Conservation (phyloP, 1,140 invertebrate species). For the Triops cancriformis region DNA sequence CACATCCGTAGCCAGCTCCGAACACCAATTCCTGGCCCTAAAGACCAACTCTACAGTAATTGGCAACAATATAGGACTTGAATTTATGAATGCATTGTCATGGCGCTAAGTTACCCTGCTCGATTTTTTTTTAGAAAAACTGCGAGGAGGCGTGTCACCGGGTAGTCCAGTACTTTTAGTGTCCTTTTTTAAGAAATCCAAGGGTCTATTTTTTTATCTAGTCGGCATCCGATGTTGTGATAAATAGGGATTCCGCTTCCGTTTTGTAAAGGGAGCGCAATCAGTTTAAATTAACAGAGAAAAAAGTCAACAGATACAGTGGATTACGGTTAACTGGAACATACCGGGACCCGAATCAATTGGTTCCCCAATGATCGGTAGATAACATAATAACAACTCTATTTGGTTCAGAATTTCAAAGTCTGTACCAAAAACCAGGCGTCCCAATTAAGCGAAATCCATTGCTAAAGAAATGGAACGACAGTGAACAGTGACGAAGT, state of each 20-base stretch:
- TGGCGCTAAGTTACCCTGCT: constrained; percentile 4
- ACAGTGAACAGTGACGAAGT: constrained; percentile 10
- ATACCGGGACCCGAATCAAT: too few species aligned
- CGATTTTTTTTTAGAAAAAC: not conserved
- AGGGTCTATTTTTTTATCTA: not conserved
- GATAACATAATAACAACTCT: too few species aligned
- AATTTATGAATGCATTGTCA: constrained; percentile 3
- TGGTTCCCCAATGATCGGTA: too few species aligned
- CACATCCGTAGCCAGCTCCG: not conserved
- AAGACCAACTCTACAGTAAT: not conserved
- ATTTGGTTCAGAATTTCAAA: too few species aligned
- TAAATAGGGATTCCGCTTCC: not conserved
- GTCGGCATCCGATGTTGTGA: not conserved
- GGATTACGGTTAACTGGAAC: too few species aligned
- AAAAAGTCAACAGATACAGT: not conserved
- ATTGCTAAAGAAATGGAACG: not conserved
- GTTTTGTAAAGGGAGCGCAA: not conserved
- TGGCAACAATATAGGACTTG: not conserved
- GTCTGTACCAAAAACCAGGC: too few species aligned
- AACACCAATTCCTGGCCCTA: not conserved
- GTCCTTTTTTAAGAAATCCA: not conserved
- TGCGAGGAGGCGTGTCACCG: constrained; percentile 1
- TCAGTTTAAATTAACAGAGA: not conserved
- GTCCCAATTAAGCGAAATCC: too few species aligned
- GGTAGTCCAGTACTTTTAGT: not conserved